Evolutionary conservation across 2,888 invertebrate genomes (phyloP), one percentile per base, ranked within the genome.

Genomic region (Limenitis camilla): DNA sequence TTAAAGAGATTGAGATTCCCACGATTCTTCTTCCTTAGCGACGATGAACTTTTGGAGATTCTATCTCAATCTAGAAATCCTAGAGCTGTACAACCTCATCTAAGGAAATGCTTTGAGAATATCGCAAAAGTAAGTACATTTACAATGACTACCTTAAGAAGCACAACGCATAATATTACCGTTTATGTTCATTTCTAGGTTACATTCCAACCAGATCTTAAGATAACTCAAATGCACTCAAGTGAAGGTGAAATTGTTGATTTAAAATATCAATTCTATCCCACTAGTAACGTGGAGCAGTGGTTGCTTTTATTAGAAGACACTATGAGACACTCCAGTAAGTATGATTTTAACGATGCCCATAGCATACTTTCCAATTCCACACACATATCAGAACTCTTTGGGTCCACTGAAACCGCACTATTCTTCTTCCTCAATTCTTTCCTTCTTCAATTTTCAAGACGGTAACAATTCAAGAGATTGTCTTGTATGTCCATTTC

Each of bases 91-190:
- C 94, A 95, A 72, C 94, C 94, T 0, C 94, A 94, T 78, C 81
- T 95, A n/a, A 89, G 92, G 60, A 95, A 95, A 75, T 94, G 94
- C 76, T 95, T 95, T 75, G 94, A 95, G 73, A 93, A 92, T 66
- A 92, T 95, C 64, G 91, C 91, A 6, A 89, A 81, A 83, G 90
- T 90, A 38, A 30, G 30, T 35, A 27, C 33, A 5, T 36, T 33
- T 5, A 31, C 5, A 40, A 6, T 40, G 10, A 6, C 8, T 29
- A 8, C n/a, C n/a, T n/a, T 10, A 3, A 8, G 27, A 19, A 19
- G n/a, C n/a, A n/a, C n/a, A n/a, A n/a, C n/a, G n/a, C n/a, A n/a
- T n/a, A n/a, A n/a, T n/a, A n/a, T n/a, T 11, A 5, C 19, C n/a
- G 5, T 40, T 40, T 7, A 19, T 19, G 5, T 27, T 29, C 28